Evolutionary conservation across 1,140 invertebrate genomes (phyloP).

Genomic region (Pteromalus puparum): DNA sequence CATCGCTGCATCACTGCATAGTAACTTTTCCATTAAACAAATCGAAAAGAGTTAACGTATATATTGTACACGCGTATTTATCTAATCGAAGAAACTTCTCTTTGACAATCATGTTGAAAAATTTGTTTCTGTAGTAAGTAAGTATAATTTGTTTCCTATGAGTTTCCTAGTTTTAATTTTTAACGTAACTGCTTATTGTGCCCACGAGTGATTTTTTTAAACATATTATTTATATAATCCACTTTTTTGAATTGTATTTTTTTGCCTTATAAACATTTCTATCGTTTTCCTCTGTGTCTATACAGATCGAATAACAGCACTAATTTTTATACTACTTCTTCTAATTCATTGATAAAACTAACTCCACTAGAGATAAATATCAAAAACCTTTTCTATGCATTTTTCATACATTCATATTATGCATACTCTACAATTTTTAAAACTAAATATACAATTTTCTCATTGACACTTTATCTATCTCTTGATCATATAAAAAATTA

Average conservation of each 20-base stretch:
- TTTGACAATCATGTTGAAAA: conserved; percentile 39
- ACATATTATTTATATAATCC: not conserved
- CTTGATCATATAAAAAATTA: too few relatives aligned
- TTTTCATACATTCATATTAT: conserved; percentile 7
- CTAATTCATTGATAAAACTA: conserved; percentile 3
- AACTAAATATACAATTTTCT: conserved; percentile 1
- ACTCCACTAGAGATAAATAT: not conserved
- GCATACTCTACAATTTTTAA: not conserved
- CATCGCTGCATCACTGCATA: not conserved
- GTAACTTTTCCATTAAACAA: not conserved
- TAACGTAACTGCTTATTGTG: not conserved
- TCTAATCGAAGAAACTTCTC: conserved; percentile 5
- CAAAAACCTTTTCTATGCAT: conserved; percentile 7
- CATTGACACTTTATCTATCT: not conserved
- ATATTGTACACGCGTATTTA: conserved; percentile 6
- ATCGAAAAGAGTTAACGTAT: conserved; percentile 25
- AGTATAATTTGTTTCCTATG: conserved; percentile 6
- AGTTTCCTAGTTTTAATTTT: conserved; percentile 20
- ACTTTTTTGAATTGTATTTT: not conserved
- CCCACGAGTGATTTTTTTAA: not conserved
- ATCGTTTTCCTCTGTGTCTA: not conserved
- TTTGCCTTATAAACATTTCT: not conserved
- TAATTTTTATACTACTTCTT: conserved; percentile 20
- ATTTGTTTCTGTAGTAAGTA: conserved; percentile 11
- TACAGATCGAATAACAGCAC: not conserved